phyloP scores from a whole-genome alignment of 2,888 invertebrate species.

The Ceramica pisi region DNA sequence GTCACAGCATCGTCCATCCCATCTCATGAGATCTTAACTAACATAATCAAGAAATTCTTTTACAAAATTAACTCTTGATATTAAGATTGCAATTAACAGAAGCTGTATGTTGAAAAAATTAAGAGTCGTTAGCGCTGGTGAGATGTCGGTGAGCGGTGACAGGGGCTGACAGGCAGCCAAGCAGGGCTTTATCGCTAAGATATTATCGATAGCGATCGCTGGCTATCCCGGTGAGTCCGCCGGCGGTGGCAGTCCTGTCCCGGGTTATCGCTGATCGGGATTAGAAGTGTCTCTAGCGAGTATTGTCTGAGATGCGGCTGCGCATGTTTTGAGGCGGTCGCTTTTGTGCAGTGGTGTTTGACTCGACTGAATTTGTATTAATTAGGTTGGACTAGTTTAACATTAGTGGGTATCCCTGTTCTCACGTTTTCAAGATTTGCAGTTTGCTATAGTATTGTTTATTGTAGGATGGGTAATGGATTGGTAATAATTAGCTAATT shows the following conservation, averaged over 20 bases:
- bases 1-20: conserved; percentile 32
- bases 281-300: conserved; percentile 49
- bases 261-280: conserved; percentile 50
- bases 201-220: conserved; percentile 53
- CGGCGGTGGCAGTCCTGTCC: conserved; percentile 30
- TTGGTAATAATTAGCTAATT: not conserved
- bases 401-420: not conserved
- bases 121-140: conserved; percentile 55
- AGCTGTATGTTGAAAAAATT: conserved; percentile 48
- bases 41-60: conserved; percentile 45
- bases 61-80: conserved; percentile 45
- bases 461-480: too few relatives aligned
- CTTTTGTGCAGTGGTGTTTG: not conserved
- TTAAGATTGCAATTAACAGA: conserved; percentile 64
- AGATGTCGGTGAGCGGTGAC: conserved; percentile 47
- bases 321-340: conserved; percentile 14
- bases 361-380: not conserved
- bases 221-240: conserved; percentile 44
- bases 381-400: not conserved
- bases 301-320: conserved; percentile 50
- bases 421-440: too few relatives aligned
- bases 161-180: conserved; percentile 50
- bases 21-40: conserved; percentile 35
- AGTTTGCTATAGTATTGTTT: not conserved
- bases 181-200: conserved; percentile 56